Percentiles rank a stretch among this genome's conserved stretches.
phyloP scores from a whole-genome alignment of 1,140 invertebrate genomes.

The Ostrea edulis region DNA sequence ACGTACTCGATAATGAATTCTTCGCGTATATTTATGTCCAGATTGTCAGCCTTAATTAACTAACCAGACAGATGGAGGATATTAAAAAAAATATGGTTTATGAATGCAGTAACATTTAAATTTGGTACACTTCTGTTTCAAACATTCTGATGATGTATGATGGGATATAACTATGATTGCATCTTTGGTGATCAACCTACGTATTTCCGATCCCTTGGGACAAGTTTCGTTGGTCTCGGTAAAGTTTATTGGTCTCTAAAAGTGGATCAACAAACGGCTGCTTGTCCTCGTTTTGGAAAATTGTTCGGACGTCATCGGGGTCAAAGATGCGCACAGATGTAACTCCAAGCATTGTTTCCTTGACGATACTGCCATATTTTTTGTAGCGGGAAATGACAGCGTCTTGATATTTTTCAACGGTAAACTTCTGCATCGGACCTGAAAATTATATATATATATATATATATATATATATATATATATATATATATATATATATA shows the following conservation, averaged over 20 bases:
- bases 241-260: slow-evolving; percentile 80
- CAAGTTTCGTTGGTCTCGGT: slow-evolving; percentile 79
- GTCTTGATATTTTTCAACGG: slow-evolving; percentile 64
- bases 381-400: slow-evolving; percentile 68
- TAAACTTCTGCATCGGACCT: slow-evolving; percentile 66
- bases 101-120: not conserved
- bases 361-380: slow-evolving; percentile 77
- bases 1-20: no score
- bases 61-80: not conserved
- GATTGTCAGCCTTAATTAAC: not conserved
- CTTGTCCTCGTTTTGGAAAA: slow-evolving; percentile 80
- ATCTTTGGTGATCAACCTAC: no score
- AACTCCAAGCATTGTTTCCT: slow-evolving; percentile 72
- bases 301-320: slow-evolving; percentile 78
- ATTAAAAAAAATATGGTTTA: not conserved
- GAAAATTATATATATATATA: slow-evolving; percentile 2
- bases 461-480: no score
- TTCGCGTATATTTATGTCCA: not conserved
- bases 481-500: no score
- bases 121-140: no score
- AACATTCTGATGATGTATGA: no score
- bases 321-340: slow-evolving; percentile 80
- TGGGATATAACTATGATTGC: no score
- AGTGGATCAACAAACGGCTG: slow-evolving; percentile 80
- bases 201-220: slow-evolving; percentile 82